Conservation (phyloP, 2,797 vertebrate species). For the Hyperoplus immaculatus region DNA sequence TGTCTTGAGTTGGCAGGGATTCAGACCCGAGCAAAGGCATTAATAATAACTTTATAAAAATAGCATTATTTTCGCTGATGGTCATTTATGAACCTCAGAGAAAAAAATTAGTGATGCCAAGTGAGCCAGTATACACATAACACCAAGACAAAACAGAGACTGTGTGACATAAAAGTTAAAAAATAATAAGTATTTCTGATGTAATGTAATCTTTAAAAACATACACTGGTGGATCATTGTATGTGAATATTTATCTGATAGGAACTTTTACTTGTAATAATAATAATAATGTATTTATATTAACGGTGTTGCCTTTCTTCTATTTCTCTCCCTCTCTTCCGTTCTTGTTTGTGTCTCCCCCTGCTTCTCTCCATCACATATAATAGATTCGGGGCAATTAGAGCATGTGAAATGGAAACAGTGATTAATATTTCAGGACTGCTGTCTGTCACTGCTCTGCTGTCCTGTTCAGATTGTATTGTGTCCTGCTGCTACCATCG, state of each 20-base stretch:
- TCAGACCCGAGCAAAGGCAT: no score
- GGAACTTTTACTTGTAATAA: no score
- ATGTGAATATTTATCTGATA: not conserved
- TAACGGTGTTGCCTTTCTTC: no score
- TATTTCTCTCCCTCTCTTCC: not conserved
- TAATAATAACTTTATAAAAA: no score
- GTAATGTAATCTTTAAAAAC: not conserved
- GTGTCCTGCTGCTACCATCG: conserved; percentile 11
- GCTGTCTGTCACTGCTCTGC: conserved; percentile 25
- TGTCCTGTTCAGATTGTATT: conserved; percentile 16
- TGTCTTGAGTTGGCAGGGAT: no score
- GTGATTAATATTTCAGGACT: conserved; percentile 60
- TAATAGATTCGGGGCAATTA: conserved; percentile 36
- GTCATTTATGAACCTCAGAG: no score
- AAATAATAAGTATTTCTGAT: no score
- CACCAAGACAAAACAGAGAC: no score
- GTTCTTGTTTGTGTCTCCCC: not conserved
- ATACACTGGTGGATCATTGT: not conserved
- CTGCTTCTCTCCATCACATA: conserved; percentile 17
- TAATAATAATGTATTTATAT: not conserved
- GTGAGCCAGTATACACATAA: no score
- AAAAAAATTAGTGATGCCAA: no score
- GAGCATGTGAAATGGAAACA: conserved; percentile 61
- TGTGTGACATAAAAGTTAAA: no score
- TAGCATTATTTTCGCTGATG: no score